Evolutionary conservation across 2,888 invertebrate genomes (phyloP).

Genomic region (Loripinus fragilis): DNA sequence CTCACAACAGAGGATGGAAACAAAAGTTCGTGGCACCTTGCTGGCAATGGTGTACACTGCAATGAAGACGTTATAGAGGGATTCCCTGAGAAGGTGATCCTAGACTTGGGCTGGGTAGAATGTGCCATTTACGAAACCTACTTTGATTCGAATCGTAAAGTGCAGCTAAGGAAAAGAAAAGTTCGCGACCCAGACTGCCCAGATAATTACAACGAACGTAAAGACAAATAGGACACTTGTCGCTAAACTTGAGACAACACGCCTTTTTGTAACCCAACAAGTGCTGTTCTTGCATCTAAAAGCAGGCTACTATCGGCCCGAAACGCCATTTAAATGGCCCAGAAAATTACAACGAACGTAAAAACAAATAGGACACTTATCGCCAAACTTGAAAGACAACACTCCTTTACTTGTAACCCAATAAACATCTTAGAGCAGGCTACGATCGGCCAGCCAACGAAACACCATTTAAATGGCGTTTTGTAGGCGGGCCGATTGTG

Average conservation of each 20-base stretch:
- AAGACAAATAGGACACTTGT: too few species aligned
- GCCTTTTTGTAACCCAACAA: too few species aligned
- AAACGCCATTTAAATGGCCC: not conserved
- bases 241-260: too few species aligned
- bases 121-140: slow-evolving; percentile 13
- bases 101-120: slow-evolving; percentile 18
- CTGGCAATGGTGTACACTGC: slow-evolving; percentile 20
- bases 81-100: slow-evolving; percentile 3
- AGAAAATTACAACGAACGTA: not conserved
- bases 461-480: not conserved
- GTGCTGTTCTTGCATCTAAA: too few species aligned
- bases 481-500: too few species aligned
- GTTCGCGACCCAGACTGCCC: slow-evolving; percentile 9
- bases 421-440: too few species aligned
- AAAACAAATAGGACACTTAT: too few species aligned
- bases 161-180: slow-evolving; percentile 7
- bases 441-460: too few species aligned
- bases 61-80: slow-evolving; percentile 21
- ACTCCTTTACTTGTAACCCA: too few species aligned
- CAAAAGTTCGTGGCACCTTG: slow-evolving; percentile 17
- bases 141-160: not conserved
- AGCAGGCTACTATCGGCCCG: too few species aligned
- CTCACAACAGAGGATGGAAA: slow-evolving; percentile 20
- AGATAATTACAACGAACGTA: not conserved
- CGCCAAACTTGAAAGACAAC: too few species aligned